Conservation (phyloP, 2,797 vertebrate species). For the Echiichthys vipera region DNA sequence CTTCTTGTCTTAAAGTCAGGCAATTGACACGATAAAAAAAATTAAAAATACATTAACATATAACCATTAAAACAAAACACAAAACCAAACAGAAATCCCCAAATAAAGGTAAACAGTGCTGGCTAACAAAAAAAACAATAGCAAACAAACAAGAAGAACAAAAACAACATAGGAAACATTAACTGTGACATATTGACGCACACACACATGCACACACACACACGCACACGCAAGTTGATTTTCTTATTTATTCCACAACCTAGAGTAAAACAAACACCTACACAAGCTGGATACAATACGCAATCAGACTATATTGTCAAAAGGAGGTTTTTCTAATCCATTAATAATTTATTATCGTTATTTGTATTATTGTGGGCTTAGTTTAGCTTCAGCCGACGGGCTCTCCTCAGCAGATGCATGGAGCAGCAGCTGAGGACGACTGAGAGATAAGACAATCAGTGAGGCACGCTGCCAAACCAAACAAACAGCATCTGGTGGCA, state of each 20-base stretch:
- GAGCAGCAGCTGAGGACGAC: conserved; percentile 54
- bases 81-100: too few species aligned
- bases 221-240: too few species aligned
- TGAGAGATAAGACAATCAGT: conserved; percentile 59
- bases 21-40: too few species aligned
- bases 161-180: too few species aligned
- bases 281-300: neutral
- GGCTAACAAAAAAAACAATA: too few species aligned
- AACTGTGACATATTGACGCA: too few species aligned
- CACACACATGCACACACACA: too few species aligned
- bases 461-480: conserved; percentile 66
- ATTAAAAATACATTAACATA: too few species aligned
- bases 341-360: neutral
- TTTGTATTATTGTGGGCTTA: conserved; percentile 14
- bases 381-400: conserved; percentile 33
- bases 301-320: neutral
- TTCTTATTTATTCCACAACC: conserved; percentile 1
- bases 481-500: conserved; percentile 70
- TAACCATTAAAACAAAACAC: too few species aligned
- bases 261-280: neutral
- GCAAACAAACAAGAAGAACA: too few species aligned
- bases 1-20: too few species aligned
- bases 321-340: neutral
- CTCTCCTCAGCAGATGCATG: conserved; percentile 34
- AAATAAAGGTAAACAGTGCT: too few species aligned